Evolutionary conservation across 2,113 vertebrate genomes (phyloP), one percentile per base, ranked within the genome.

Genomic region (Galemys pyrenaicus): DNA sequence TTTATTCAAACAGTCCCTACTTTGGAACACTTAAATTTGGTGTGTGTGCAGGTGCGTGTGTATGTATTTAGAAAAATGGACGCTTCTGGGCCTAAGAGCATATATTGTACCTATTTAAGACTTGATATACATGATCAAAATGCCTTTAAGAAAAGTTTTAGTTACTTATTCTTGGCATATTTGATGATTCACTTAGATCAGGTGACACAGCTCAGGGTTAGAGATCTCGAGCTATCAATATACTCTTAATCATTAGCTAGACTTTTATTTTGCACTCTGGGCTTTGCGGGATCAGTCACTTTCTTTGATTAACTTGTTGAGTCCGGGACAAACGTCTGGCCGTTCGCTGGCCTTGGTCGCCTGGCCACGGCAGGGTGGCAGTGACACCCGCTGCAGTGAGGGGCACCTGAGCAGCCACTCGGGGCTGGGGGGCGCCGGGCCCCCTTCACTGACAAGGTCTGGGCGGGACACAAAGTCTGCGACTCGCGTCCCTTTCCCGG

Each of bases 1-100:
- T 84, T 44, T 89, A 54, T 39, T 91, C 10, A 84, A 22, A 65
- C 37, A 89, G 2, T 81, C 20, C 22, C 44, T 51, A 51, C 8
- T 86, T 95, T 54, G 19, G 51, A 95, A 65, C 70, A 78, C 80
- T 84, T 84, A 51, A 51, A 4, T 79, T 82, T 82, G 62, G 35
- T 94, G 16, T 26, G n/a, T n/a, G n/a, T n/a, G n/a, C n/a, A n/a
- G n/a, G n/a, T n/a, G n/a, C n/a, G 2, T 79, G 24, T 67, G 15
- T 51, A 12, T 51, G 0, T 91, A 24, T 81, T 75, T 65, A 67
- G 41, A 95, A 89, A 32, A 91, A 46, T 95, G 87, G 49, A 56
- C 56, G 73, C 89, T 32, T 92, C 46, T 88, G 39, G 37, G 19
- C 30, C 22, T 75, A 41, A 10, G 44, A 24, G 6, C 13, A 35